Evolutionary conservation across 1,140 invertebrate genomes (phyloP), one percentile per base, ranked within the genome.

Genomic region (Drosophila auraria): DNA sequence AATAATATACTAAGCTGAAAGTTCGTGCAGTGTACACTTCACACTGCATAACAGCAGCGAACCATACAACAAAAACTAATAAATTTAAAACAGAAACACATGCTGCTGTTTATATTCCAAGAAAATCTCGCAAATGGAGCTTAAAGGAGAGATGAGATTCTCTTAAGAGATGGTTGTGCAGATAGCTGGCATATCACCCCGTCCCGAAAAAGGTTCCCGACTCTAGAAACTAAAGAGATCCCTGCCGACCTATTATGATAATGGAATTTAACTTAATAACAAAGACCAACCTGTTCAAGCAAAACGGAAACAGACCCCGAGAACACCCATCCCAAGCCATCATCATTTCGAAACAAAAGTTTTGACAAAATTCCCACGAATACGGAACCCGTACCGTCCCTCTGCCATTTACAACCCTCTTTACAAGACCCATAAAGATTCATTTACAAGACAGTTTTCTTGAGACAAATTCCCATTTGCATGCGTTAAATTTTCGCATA

Each of bases 401-500:
- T 27, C 14, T 45, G 49, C 50, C 58, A 59, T 59, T 65, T 56
- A 59, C 36, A 62, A 53, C 62, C 66, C 53, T 77, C 44, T 60
- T 77, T 59, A 61, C 54, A 38, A 58, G 25, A 65, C 54, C 69
- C 82, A 81, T 74, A 75, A 86, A 82, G 83, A 87, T 79, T 69
- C 71, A 82, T 75, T 86, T 82, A 74, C 78, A 72, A 65, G 60
- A 77, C 62, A 69, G 38, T 65, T 70, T 80, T 61, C 75, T 79
- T 75, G 69, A 64, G 77, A 78, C 63, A 58, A 66, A 78, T 78
- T 73, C 57, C 53, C 83, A 80, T 86, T 87, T 87, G 72, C 79
- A 87, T 87, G 83, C 83, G 83, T 87, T 65, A 79, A 86, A 87
- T 87, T 87, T 76, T 65, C 57, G 72, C 64, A 70, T 65, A 75